Conservation (phyloP, 2,888 invertebrate species). For the Heliconius ismenius region DNA sequence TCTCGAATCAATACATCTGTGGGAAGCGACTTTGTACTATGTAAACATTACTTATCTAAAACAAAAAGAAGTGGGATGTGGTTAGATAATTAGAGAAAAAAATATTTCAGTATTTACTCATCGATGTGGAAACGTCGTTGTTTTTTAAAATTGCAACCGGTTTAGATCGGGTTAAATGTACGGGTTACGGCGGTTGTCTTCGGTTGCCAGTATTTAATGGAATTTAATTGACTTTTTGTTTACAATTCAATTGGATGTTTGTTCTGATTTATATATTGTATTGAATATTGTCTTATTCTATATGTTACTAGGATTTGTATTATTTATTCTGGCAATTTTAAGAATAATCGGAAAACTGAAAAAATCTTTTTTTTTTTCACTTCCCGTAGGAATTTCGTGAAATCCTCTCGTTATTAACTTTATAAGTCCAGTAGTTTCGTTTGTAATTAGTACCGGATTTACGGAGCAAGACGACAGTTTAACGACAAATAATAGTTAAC, state of each 20-base stretch:
- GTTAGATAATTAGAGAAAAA: slow-evolving; percentile 10
- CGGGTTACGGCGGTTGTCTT: slow-evolving; percentile 17
- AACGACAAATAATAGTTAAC: not conserved
- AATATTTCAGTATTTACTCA: not conserved
- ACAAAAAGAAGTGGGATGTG: not conserved
- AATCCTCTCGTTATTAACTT: not conserved
- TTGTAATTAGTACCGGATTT: not conserved
- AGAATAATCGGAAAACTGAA: too few species aligned
- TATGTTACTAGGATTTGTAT: too few species aligned
- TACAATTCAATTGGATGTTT: not conserved
- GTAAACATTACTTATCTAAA: not conserved
- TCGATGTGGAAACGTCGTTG: slow-evolving; percentile 13
- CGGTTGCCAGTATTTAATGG: slow-evolving; percentile 15
- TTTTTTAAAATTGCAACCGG: slow-evolving; percentile 15
- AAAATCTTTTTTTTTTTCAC: too few species aligned
- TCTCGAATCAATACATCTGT: not conserved
- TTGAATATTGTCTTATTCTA: too few species aligned
- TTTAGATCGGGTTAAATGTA: slow-evolving; percentile 9
- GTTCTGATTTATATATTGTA: not conserved
- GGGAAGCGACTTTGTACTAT: not conserved
- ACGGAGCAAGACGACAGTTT: too few species aligned
- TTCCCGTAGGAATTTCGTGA: not conserved
- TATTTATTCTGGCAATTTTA: too few species aligned
- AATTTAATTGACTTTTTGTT: not conserved
- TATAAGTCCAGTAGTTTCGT: not conserved